Evolutionary conservation across 2,113 vertebrate species (phyloP), one percentile per base, ranked within the genome.

Genomic region (Python bivittatus): DNA sequence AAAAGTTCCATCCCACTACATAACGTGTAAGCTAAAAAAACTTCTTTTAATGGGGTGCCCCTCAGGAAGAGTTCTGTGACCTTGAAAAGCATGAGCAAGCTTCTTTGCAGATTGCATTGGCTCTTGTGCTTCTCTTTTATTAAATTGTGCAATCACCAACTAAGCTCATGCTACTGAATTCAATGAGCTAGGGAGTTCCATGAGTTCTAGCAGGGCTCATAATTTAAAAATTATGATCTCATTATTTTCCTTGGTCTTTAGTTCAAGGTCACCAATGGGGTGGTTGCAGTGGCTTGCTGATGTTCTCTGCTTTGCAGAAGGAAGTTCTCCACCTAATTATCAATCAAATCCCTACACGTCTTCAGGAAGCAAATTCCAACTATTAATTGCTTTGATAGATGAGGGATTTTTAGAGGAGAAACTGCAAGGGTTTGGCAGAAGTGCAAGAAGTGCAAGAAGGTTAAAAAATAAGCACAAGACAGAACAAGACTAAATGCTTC

Each of bases 321-420:
- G 84, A 89, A 89, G 86, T 83, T 90, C 5, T 90, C 33, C 12
- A 84, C 11, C 4, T 94, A 93, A 94, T 94, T 92, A 93, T 79
- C 60, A 93, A 92, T 91, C 72, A 94, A 96, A 92, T 93, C 13
- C n/a, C 3, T 83, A 42, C 64, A 13, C 0, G 23, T 68, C 90
- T 86, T 88, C 3, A 89, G 88, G 89, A 54, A 93, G 54, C 11
- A 94, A 93, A 57, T 92, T 88, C 48, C 53, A 93, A 23, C 7
- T 22, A 94, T 90, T 93, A 93, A 93, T 93, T 95, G 17, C 29
- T 64, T 91, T 93, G 84, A 92, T 91, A 92, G 95, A 90, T 15
- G 0, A 87, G 79, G 1, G 84, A 42, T 48, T 90, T 85, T 95
- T 93, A 89, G 92, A 93, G 54, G 58, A 11, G 84, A 89, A 68